Evolutionary conservation across 2,113 vertebrate species (phyloP).

Genomic region (Oncorhynchus kisutch): DNA sequence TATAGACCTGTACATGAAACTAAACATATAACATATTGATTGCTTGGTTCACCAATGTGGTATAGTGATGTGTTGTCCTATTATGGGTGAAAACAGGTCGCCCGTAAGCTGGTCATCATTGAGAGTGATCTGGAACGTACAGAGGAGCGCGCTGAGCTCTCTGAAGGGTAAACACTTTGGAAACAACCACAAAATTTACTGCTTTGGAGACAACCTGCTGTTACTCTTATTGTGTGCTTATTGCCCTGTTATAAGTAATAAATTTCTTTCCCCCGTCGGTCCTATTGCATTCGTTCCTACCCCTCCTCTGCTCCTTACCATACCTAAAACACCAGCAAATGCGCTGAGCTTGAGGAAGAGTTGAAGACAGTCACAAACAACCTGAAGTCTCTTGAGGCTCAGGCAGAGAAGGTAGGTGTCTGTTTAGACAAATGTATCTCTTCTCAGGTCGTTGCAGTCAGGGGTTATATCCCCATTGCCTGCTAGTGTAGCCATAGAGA

Average conservation of each 20-base stretch:
- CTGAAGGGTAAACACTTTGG: slow-evolving; percentile 89
- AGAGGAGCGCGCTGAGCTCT: slow-evolving; percentile 94
- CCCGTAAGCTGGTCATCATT: slow-evolving; percentile 98
- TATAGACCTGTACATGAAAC: no score
- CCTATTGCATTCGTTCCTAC: not conserved
- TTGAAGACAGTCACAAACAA: slow-evolving; percentile 99
- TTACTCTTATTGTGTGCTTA: not conserved
- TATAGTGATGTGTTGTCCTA: not conserved
- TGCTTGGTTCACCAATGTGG: not conserved
- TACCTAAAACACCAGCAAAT: slow-evolving; percentile 87
- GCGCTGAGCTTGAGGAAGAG: slow-evolving; percentile 98
- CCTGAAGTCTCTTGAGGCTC: slow-evolving; percentile 99
- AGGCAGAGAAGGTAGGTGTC: slow-evolving; percentile 94
- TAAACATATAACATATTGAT: not conserved
- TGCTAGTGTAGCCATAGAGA: no score
- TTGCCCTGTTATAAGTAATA: not conserved
- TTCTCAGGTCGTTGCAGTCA: not conserved
- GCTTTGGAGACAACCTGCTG: not conserved
- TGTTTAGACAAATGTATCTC: not conserved
- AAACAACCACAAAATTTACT: slow-evolving; percentile 76
- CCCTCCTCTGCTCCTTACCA: slow-evolving; percentile 1
- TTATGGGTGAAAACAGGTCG: slow-evolving; percentile 78
- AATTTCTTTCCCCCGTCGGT: slow-evolving; percentile 55
- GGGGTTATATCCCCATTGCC: not conserved
- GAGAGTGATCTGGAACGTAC: slow-evolving; percentile 96